phyloP scores from a whole-genome alignment of 2,113 vertebrate genomes.

The Anas platyrhynchos region DNA sequence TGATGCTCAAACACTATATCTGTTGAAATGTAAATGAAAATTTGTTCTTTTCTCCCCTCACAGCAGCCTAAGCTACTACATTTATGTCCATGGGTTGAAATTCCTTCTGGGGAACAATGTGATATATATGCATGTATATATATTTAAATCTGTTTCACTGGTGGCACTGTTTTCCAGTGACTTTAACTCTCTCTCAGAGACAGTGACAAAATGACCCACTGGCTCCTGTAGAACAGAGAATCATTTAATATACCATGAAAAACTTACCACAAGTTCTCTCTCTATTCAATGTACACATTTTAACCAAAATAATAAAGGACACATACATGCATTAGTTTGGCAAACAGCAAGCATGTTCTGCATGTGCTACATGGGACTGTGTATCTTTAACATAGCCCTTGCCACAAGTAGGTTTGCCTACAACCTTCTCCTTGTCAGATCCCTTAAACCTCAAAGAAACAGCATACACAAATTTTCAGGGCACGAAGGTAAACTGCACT shows the following conservation, averaged over 20 bases:
- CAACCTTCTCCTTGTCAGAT: accelerated
- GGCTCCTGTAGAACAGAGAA: background rate
- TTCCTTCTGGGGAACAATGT: background rate
- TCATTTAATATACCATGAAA: background rate
- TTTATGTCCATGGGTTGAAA: background rate
- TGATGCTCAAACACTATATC: background rate
- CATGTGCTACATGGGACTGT: background rate
- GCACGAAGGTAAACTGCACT: background rate
- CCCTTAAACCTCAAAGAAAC: background rate
- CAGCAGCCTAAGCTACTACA: background rate
- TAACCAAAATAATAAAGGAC: background rate
- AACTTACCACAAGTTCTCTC: too few species aligned
- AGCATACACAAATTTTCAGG: background rate
- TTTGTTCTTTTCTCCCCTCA: background rate
- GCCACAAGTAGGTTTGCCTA: background rate
- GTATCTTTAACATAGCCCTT: background rate
- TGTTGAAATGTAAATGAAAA: background rate
- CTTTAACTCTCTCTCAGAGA: background rate
- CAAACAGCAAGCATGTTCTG: background rate
- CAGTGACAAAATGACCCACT: background rate
- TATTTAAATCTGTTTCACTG: background rate
- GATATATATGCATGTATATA: background rate
- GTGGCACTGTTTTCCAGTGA: background rate
- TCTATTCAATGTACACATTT: background rate
- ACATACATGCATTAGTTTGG: background rate